Percentiles rank a stretch among this genome's conserved stretches.
phyloP scores from a whole-genome alignment of 1,140 invertebrate species.

The honey bee (Apis mellifera) region DNA sequence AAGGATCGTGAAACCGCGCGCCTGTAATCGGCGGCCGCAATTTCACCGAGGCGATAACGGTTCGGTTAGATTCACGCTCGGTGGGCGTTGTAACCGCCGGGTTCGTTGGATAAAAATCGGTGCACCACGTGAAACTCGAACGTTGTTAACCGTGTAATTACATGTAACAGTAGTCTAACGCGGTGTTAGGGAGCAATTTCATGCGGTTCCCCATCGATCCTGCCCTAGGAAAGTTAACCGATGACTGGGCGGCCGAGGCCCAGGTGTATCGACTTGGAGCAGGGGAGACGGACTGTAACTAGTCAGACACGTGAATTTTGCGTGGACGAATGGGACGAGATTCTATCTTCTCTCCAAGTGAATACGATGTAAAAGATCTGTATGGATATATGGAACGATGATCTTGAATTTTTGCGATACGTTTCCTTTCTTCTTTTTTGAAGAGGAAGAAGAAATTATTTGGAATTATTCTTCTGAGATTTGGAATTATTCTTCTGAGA shows the following conservation, averaged over 20 bases:
- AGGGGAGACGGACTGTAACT: not conserved
- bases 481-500: too few relatives aligned
- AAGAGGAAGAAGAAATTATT: too few relatives aligned
- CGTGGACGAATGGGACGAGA: not conserved
- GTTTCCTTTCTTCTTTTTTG: too few relatives aligned
- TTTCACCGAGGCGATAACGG: not conserved
- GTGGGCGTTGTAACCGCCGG: slow-evolving; percentile 16
- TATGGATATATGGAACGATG: too few relatives aligned
- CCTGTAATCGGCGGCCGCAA: not conserved
- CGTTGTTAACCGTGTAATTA: slow-evolving; percentile 36
- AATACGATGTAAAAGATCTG: too few relatives aligned
- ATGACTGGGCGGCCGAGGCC: not conserved
- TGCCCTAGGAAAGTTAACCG: not conserved
- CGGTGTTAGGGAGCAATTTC: slow-evolving; percentile 33
- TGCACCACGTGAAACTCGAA: slow-evolving; percentile 33
- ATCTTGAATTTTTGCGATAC: too few relatives aligned
- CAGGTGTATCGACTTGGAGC: slow-evolving; percentile 3
- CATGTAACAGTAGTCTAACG: slow-evolving; percentile 35
- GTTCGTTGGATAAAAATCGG: slow-evolving; percentile 40
- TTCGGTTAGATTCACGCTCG: not conserved
- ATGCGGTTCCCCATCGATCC: slow-evolving; percentile 18
- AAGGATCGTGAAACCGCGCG: not conserved
- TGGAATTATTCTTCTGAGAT: too few relatives aligned
- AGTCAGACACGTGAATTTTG: slow-evolving; percentile 11
- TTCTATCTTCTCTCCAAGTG: not conserved